phyloP scores from a whole-genome alignment of 92 coral and sea anemone genomes.

The Zoanthus sociatus region DNA sequence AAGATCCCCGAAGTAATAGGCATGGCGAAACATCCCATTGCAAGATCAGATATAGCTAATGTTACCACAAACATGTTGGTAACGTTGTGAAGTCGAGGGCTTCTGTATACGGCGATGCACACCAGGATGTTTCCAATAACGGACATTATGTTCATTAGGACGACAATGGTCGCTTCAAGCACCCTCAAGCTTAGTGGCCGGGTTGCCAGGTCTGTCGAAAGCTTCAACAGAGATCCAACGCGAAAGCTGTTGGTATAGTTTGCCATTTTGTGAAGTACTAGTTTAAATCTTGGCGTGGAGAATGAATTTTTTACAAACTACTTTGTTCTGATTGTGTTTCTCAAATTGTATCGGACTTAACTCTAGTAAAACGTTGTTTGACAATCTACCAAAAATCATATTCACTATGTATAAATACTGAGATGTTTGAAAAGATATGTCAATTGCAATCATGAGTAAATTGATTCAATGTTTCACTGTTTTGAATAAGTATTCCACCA shows the following conservation, averaged over 20 bases:
- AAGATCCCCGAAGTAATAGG: constrained; percentile 33
- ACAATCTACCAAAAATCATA: no score
- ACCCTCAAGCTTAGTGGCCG: constrained; percentile 1
- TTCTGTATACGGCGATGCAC: constrained; percentile 55
- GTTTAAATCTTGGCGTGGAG: no score
- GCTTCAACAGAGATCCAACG: not conserved
- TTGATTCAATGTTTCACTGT: no score
- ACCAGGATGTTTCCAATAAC: constrained; percentile 48
- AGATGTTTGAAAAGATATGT: no score
- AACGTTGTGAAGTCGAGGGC: constrained; percentile 44
- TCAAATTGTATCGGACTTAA: no score
- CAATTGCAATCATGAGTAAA: no score
- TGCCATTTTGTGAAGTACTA: no score
- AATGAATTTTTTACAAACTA: no score
- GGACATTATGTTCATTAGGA: constrained; percentile 12
- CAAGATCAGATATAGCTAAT: constrained; percentile 39
- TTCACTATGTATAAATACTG: no score
- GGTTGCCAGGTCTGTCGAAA: not conserved
- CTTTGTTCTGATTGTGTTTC: no score
- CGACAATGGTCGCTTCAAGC: constrained; percentile 57
- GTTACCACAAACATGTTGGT: constrained; percentile 51
- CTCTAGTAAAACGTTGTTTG: no score
- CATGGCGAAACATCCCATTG: constrained; percentile 33
- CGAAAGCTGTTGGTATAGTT: not conserved
- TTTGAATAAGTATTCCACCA: no score